Percentiles rank a stretch among this genome's conserved stretches.
Conservation (phyloP, 2,113 vertebrate species). For the Gymnogyps californianus region DNA sequence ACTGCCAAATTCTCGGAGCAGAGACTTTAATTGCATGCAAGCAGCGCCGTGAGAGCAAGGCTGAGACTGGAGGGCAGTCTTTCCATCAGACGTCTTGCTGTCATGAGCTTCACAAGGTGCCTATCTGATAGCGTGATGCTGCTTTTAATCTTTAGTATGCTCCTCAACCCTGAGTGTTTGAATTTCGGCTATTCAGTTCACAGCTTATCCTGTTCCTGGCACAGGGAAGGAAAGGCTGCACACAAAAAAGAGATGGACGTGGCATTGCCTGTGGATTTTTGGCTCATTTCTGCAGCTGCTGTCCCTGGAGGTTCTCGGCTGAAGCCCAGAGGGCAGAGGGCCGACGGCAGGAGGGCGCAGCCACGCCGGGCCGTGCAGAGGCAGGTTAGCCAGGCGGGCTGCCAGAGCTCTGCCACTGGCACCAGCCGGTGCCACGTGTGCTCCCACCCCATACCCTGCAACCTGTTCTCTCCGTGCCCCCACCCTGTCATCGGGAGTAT, state of each 20-base stretch:
- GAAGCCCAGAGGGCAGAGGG: not conserved
- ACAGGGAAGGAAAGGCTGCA: not conserved
- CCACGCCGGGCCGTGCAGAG: not conserved
- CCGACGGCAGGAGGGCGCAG: fast-evolving
- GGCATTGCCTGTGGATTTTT: not conserved
- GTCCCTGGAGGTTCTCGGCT: not conserved
- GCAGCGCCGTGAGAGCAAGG: not conserved
- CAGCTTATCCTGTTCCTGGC: not conserved
- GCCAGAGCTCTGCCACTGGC: not conserved
- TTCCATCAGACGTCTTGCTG: not conserved
- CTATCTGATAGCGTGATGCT: fast-evolving
- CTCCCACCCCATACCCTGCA: not conserved
- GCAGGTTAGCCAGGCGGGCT: not conserved
- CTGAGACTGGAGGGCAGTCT: not conserved
- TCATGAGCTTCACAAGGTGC: not conserved
- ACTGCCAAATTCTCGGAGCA: not conserved
- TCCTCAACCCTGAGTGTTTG: fast-evolving
- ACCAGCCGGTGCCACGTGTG: fast-evolving
- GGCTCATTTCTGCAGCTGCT: not conserved
- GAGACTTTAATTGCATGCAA: not conserved
- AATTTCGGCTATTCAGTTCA: not conserved
- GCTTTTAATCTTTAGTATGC: not conserved
- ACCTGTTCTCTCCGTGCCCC: fast-evolving
- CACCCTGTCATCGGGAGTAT: fast-evolving
- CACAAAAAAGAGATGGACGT: fast-evolving